Percentiles rank a stretch among this genome's conserved stretches.
phyloP scores from a whole-genome alignment of 2,113 vertebrate genomes.

The Antennarius striatus region DNA sequence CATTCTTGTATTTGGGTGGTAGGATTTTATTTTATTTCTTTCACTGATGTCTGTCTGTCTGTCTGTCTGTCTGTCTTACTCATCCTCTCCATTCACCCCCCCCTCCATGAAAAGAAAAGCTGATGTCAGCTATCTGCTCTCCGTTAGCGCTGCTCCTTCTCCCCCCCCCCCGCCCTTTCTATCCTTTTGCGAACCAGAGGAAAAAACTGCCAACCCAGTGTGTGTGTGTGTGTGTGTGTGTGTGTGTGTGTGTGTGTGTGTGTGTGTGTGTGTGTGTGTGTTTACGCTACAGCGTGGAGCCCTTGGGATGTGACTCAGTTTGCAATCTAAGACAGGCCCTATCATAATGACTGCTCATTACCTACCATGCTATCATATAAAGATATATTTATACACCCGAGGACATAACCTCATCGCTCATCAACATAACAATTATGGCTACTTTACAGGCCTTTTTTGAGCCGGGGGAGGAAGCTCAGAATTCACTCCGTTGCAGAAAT shows the following conservation, averaged over 20 bases:
- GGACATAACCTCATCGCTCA: slow-evolving; percentile 72
- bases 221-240: not conserved
- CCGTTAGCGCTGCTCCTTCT: slow-evolving; percentile 38
- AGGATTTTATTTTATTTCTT: slow-evolving; percentile 37
- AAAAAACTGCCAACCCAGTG: slow-evolving; percentile 35
- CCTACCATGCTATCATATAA: slow-evolving; percentile 69
- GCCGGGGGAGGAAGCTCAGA: slow-evolving; percentile 55
- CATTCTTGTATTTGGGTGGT: slow-evolving; percentile 52
- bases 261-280: slow-evolving; percentile 6
- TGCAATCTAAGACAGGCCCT: slow-evolving; percentile 63
- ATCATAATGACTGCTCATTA: slow-evolving; percentile 75
- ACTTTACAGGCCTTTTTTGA: slow-evolving; percentile 61
- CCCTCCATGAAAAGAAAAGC: slow-evolving; percentile 34
- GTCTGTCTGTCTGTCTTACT: slow-evolving; percentile 8
- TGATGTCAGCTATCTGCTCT: slow-evolving; percentile 64
- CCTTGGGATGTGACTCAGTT: slow-evolving; percentile 62
- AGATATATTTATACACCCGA: slow-evolving; percentile 69
- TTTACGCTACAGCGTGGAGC: slow-evolving; percentile 31
- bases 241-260: no score
- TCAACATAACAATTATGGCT: slow-evolving; percentile 69
- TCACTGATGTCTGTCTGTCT: slow-evolving; percentile 18
- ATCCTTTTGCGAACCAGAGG: slow-evolving; percentile 33
- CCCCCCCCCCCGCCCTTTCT: slow-evolving; percentile 7
- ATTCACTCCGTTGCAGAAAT: slow-evolving; percentile 63
- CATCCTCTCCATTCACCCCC: slow-evolving; percentile 26